These are phyloP conservation scores for Malurus cyaneus DNA, from an alignment of 2,113 vertebrate species.

Conservation along the genomic window DNA sequence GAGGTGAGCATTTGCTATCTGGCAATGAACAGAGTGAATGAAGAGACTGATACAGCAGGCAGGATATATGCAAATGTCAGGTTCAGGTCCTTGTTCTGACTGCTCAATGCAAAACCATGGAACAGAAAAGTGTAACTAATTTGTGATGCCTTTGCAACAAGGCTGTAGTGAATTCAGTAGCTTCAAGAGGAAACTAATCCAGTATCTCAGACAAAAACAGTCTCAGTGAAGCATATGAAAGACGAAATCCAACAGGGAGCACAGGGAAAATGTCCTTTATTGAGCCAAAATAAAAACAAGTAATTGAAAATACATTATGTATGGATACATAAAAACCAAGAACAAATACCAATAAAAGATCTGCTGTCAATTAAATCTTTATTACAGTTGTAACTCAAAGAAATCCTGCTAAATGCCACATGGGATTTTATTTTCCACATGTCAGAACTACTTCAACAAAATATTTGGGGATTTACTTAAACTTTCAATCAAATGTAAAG, in stretches of 20 bases:
- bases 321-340: background rate
- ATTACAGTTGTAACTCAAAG: background rate
- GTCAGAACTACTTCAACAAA: constrained; percentile 38
- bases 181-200: background rate
- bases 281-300: background rate
- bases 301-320: background rate
- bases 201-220: background rate
- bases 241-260: background rate
- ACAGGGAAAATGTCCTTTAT: background rate
- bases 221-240: background rate
- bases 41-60: background rate
- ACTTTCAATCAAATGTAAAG: constrained; percentile 53
- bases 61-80: background rate
- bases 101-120: background rate
- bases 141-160: background rate
- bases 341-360: background rate
- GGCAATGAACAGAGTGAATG: background rate
- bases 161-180: background rate
- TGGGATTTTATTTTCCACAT: constrained; percentile 60
- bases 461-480: constrained; percentile 64
- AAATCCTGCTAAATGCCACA: background rate
- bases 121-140: background rate
- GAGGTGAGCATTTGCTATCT: background rate
- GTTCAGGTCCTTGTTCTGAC: background rate
- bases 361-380: background rate